A percentile compares a stretch with the other conserved stretches of the same genome.
Evolutionary conservation across 2,888 invertebrate genomes (phyloP).

Genomic region (Mesorhabditis belari): DNA sequence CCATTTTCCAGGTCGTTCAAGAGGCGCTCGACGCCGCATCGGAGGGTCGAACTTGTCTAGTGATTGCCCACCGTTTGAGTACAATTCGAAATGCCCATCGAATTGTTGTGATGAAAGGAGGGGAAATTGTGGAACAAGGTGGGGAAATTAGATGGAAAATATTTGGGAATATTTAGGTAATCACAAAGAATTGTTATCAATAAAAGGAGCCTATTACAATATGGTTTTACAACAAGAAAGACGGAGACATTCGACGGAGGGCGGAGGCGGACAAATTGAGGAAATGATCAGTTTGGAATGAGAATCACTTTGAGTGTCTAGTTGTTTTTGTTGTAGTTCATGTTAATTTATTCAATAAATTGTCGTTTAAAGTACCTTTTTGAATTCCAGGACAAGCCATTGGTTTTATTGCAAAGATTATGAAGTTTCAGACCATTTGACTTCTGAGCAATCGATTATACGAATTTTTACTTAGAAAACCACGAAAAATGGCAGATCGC

Average conservation of each 20-base stretch:
- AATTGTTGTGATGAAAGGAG: slow-evolving; percentile 35
- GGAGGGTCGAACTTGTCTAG: slow-evolving; percentile 55
- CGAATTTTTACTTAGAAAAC: too few relatives aligned
- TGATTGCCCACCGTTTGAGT: slow-evolving; percentile 57
- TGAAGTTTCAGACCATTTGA: too few relatives aligned
- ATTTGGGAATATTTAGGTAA: not conserved
- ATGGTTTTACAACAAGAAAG: not conserved
- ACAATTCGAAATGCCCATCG: slow-evolving; percentile 55
- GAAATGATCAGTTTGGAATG: not conserved
- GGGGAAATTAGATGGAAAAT: not conserved
- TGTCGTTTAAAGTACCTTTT: too few relatives aligned
- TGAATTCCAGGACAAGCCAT: too few relatives aligned
- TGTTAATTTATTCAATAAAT: too few relatives aligned
- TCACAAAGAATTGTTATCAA: not conserved
- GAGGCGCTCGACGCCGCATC: slow-evolving; percentile 68
- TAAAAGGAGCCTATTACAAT: not conserved
- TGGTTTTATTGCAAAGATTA: too few relatives aligned
- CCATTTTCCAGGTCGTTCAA: slow-evolving; percentile 66
- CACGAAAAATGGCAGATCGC: too few relatives aligned
- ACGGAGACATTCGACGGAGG: not conserved
- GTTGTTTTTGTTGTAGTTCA: too few relatives aligned
- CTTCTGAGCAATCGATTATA: too few relatives aligned
- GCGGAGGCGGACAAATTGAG: not conserved
- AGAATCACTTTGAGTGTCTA: too few relatives aligned
- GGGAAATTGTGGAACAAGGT: slow-evolving; percentile 62